Evolutionary conservation across 2,113 vertebrate species (phyloP), one percentile per base, ranked within the genome.

Genomic region (Callipepla squamata): DNA sequence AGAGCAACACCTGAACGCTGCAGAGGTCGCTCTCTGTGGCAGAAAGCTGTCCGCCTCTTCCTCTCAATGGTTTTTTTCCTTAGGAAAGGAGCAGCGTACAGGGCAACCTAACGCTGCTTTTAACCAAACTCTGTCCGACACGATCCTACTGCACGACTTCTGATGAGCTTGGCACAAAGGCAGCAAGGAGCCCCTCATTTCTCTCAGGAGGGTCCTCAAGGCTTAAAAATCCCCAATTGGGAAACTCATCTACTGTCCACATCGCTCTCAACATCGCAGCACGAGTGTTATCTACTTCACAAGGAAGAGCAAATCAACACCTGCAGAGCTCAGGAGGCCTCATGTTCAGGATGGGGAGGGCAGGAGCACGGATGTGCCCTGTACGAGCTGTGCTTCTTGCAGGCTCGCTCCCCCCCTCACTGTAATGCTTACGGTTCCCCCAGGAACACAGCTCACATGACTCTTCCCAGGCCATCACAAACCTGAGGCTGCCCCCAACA

Each of bases 401-500:
- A 36, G 21, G 20, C 42, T 80, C 20, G 51, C 11, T 74, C 32
- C 30, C 1, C 3, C 59, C 50, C 48, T 58, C 40, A 28, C 1
- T 14, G 11, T 20, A 76, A 26, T 17, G 14, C 32, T 87, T 42
- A 13, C 13, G 4, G 20, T 61, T 80, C 23, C 59, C 66, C 87
- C 8, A 79, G 38, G 63, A 68, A 50, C 1, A 8, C 14, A 87
- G 79, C 22, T 86, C 47, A 13, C 58, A 72, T 93, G 72, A 17
- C 81, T 65, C n/a, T 94, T 79, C 76, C 10, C 7, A 48, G 51
- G 51, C 51, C 51, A 80, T 89, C 85, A 98, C 98, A 96, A 82
- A 99, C 99, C 99, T 98, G 81, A 99, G 93, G 93, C 95, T 98
- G 68, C 98, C 99, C 82, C 99, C 99, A 80, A 99, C 98, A 68